Evolutionary conservation across 2,888 invertebrate species (phyloP), one percentile per base, ranked within the genome.

Genomic region (Microctonus aethiopoides): DNA sequence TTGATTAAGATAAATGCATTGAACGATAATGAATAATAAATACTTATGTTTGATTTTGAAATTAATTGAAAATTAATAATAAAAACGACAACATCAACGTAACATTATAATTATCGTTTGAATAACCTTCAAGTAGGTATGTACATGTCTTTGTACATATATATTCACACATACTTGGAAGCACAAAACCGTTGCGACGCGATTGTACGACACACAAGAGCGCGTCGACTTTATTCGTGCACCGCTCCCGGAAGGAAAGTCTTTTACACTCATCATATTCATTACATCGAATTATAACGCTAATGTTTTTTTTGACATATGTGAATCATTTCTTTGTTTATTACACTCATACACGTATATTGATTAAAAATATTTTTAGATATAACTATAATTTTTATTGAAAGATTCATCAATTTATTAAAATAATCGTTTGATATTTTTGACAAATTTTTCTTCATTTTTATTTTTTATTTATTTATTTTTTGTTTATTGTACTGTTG

Each of bases 201-300:
- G 62, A 62, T 62, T 62, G 46, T 46, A 62, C 62, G 46, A 26
- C 26, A 46, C 46, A 46, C 26, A 62, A 62, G 62, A 26, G 34
- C 20, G 59, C 59, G 41, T 63, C 29, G 32, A 24, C 46, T 24
- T 24, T 24, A 22, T 24, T 16, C 52, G 74, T 71, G 57, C 73
- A 68, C 74, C 72, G 79, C 82, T 81, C 80, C 84, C 84, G 84
- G 83, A 84, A 84, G 76, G 84, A 84, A 84, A 84, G 84, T 84
- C 75, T 54, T 5, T 57, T 16, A 46, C 46, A 16, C 16, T 39
- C 13, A 13, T 16, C 20, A 29, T 51, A 66, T 52, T 70, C 74
- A 78, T 79, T 77, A 78, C 78, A 77, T 79, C 75, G 77, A 78
- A 83, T 80, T 69, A 72, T 71, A 72, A 64, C n/a, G 64, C 36